phyloP scores from a whole-genome alignment of 35 echinoderm and acorn worm genomes.

The Hemicentrotus pulcherrimus region DNA sequence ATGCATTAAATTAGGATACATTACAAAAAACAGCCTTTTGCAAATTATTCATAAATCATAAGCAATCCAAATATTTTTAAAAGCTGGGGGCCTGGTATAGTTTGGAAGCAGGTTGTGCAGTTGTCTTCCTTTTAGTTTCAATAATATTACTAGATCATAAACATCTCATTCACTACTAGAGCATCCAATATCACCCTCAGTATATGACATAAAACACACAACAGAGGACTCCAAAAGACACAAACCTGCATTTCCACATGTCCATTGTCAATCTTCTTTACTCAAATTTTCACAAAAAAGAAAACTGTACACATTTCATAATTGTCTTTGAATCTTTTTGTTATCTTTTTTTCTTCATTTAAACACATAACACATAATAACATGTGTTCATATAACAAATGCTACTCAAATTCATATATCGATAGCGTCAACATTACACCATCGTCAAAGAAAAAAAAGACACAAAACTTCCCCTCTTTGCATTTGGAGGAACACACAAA shows the following conservation, averaged over 20 bases:
- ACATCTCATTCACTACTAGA: too few relatives aligned
- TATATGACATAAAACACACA: background rate
- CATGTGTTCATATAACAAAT: conserved; percentile 49
- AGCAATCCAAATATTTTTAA: too few relatives aligned
- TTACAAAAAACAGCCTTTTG: too few relatives aligned
- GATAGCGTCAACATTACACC: background rate
- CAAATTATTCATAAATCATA: too few relatives aligned
- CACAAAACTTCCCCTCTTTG: conserved; percentile 2
- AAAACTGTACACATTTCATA: conserved; percentile 52
- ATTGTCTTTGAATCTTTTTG: background rate
- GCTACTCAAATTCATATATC: conserved; percentile 20
- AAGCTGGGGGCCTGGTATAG: too few relatives aligned
- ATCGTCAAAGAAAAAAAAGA: background rate
- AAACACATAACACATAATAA: conserved; percentile 46
- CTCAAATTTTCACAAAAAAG: conserved; percentile 48
- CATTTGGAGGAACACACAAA: background rate
- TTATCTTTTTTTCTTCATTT: background rate
- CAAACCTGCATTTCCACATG: conserved; percentile 35
- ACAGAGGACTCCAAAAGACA: background rate
- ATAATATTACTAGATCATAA: too few relatives aligned
- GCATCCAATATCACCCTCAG: too few relatives aligned
- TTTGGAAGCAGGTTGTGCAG: too few relatives aligned
- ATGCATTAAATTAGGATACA: too few relatives aligned
- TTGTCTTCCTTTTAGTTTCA: too few relatives aligned
- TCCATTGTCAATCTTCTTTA: conserved; percentile 49